Evolutionary conservation across 2,113 vertebrate species (phyloP), one percentile per base, ranked within the genome.

Genomic region (Pao palembangensis): DNA sequence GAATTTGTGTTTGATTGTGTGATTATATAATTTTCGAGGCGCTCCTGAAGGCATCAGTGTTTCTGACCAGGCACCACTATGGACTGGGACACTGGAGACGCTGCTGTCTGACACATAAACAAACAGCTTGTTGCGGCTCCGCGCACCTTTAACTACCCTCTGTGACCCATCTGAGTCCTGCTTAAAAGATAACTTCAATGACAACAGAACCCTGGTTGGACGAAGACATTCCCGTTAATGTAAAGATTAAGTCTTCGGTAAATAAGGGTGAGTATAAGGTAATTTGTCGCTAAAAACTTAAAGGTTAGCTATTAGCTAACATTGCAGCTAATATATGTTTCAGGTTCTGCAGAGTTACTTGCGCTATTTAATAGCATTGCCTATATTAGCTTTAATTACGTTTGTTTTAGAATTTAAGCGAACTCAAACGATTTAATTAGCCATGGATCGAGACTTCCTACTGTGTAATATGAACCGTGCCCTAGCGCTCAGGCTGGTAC

Each of bases 101-200:
- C 64, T 25, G 67, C 28, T 21, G 38, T 19, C 55, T 61, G 63
- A 64, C 69, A 76, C 41, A 78, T 82, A 87, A 85, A 86, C 82
- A 83, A 84, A 76, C 73, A 67, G 17, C 19, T n/a, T 43, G 2
- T 17, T 34, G 49, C 46, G 75, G 72, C 49, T 69, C 20, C 2
- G 0, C 18, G 64, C 52, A 72, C 55, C 55, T 63, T 47, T 55
- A 58, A 68, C 66, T 2, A 42, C 41, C 43, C 38, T 23, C 50
- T n/a, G 34, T 38, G 11, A 47, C 0, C 2, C 21, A 44, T 8
- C 42, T 6, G 21, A 6, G 12, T 20, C 25, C 10, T 20, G 4
- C 16, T 28, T 11, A 5, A 4, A 55, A 15, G 47, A 58, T 43
- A 38, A 25, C 28, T 23, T 11, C 38, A 47, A 8, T 58, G 46